These are phyloP conservation scores for Pandemis cinnamomeana DNA, from an alignment of 2,888 invertebrate species.

Conservation along the genomic window DNA sequence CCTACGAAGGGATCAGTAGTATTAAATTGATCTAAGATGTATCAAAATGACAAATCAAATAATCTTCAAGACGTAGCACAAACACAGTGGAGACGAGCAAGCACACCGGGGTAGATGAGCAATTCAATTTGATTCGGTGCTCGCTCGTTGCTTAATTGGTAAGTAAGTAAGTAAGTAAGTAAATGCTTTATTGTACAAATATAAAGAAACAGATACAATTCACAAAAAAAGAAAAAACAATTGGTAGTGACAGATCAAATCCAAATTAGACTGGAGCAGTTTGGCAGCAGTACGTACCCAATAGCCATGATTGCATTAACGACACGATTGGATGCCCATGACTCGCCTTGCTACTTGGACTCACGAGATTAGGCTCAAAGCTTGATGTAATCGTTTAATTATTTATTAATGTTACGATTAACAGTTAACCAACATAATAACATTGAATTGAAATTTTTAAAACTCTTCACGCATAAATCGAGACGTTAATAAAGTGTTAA, in stretches of 20 bases:
- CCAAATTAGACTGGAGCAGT: constrained; percentile 1
- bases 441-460: no score
- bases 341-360: no score
- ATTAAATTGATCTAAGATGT: no score
- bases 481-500: no score
- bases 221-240: no score
- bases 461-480: no score
- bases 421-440: neutral
- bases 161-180: no score
- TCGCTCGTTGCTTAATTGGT: neutral
- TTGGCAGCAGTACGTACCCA: neutral
- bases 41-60: no score
- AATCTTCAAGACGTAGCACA: constrained; percentile 1
- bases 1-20: no score
- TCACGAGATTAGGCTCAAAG: neutral
- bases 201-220: no score
- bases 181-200: no score
- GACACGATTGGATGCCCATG: neutral
- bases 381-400: neutral
- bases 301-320: neutral
- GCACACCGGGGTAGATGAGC: neutral
- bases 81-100: neutral
- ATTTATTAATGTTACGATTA: neutral
- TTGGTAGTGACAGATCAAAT: neutral
- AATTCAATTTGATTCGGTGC: neutral